Conservation (phyloP, 2,888 invertebrate species). For the Junonia oenone region DNA sequence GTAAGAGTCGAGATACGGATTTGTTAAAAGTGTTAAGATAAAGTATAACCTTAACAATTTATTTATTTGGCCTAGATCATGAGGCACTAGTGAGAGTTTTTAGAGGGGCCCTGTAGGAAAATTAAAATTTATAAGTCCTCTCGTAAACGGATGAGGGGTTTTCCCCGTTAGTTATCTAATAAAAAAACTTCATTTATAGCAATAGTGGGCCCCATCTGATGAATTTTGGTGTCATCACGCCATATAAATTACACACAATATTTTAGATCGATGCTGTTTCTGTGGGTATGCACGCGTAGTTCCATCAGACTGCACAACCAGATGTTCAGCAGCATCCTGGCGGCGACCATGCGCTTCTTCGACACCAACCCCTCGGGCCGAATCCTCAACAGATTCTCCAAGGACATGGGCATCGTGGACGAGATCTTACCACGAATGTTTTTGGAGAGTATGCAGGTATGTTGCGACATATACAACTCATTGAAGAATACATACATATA, state of each 20-base stretch:
- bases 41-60: too few species aligned
- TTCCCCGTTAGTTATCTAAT: too few species aligned
- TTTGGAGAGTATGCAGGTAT: constrained; percentile 82
- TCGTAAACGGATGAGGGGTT: too few species aligned
- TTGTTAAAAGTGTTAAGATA: too few species aligned
- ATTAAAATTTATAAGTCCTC: too few species aligned
- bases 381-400: constrained; percentile 90
- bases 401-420: constrained; percentile 89
- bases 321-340: constrained; percentile 87
- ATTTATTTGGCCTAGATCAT: too few species aligned
- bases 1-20: too few species aligned
- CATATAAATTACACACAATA: background rate
- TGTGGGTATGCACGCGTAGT: constrained; percentile 86
- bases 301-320: constrained; percentile 86
- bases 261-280: constrained; percentile 84
- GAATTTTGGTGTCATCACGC: too few species aligned
- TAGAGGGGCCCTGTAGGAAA: too few species aligned
- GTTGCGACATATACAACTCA: background rate
- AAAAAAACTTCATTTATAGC: too few species aligned
- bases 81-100: too few species aligned
- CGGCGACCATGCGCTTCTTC: constrained; percentile 90
- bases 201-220: too few species aligned
- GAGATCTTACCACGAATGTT: constrained; percentile 84
- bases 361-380: constrained; percentile 91
- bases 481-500: background rate